These are phyloP conservation scores for Crypturellus undulatus DNA, from an alignment of 2,113 vertebrate species.

Conservation along the genomic window DNA sequence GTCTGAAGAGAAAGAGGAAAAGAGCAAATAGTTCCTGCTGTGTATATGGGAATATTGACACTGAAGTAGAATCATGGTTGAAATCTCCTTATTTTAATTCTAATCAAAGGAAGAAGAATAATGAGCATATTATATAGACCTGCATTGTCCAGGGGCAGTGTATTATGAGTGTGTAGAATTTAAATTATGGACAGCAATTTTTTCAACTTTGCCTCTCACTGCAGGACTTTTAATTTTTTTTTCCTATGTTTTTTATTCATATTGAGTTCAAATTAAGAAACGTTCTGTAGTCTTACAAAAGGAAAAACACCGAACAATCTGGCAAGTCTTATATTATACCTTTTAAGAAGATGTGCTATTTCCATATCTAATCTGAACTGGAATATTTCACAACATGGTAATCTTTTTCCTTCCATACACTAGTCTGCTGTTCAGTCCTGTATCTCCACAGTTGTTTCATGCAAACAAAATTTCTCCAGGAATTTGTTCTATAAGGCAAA, in stretches of 20 bases:
- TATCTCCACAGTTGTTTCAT: not conserved
- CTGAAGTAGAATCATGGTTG: not conserved
- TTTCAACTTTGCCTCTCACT: not conserved
- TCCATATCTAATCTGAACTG: not conserved
- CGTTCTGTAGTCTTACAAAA: not conserved
- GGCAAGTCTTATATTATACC: not conserved
- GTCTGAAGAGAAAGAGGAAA: not conserved
- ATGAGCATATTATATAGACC: accelerated
- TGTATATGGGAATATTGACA: not conserved
- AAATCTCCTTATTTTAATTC: not conserved
- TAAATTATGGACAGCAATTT: not conserved
- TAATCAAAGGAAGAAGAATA: not conserved
- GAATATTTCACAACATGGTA: not conserved
- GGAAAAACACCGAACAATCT: not conserved
- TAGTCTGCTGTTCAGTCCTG: not conserved
- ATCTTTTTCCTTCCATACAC: not conserved
- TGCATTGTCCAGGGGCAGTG: accelerated
- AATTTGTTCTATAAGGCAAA: not conserved
- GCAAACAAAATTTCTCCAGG: not conserved
- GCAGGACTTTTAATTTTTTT: too few relatives aligned
- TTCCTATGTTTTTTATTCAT: not conserved
- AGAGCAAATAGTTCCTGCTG: not conserved
- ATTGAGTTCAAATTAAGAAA: not conserved
- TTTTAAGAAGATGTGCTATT: not conserved
- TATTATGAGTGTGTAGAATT: not conserved